Evolutionary conservation across 1,140 invertebrate genomes (phyloP).

Genomic region (Fopius arisanus): DNA sequence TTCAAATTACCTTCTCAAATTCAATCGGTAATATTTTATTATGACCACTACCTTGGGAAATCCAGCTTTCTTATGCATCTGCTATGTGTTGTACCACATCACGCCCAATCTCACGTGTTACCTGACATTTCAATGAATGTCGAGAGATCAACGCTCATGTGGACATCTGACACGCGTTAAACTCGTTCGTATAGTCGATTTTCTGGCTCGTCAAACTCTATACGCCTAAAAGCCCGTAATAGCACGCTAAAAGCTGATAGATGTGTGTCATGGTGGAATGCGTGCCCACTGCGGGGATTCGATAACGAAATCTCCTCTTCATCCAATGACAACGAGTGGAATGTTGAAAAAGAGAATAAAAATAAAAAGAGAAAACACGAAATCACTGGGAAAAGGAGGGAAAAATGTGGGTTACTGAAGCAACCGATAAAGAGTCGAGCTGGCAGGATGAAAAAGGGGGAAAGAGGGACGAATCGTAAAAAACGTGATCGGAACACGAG

Average conservation of each 20-base stretch:
- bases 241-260: neutral
- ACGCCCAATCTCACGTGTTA: neutral
- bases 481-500: neutral
- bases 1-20: slow-evolving; percentile 39
- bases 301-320: slow-evolving; percentile 13
- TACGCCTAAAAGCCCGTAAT: slow-evolving; percentile 1
- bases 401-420: neutral
- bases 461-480: neutral
- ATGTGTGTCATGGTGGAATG: slow-evolving; percentile 1
- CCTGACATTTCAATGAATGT: neutral
- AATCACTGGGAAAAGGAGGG: neutral
- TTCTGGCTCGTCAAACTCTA: neutral
- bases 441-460: neutral
- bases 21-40: neutral
- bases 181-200: neutral
- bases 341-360: neutral
- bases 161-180: neutral
- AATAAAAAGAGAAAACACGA: neutral
- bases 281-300: neutral
- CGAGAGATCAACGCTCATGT: neutral
- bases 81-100: too few relatives aligned
- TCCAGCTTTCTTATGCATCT: too few relatives aligned
- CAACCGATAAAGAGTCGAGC: neutral
- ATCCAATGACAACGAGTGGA: slow-evolving; percentile 8
- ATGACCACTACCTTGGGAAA: too few relatives aligned